Percentiles rank a stretch among this genome's conserved stretches.
phyloP scores from a whole-genome alignment of 2,888 invertebrate species.

The Agriopis aurantiaria region DNA sequence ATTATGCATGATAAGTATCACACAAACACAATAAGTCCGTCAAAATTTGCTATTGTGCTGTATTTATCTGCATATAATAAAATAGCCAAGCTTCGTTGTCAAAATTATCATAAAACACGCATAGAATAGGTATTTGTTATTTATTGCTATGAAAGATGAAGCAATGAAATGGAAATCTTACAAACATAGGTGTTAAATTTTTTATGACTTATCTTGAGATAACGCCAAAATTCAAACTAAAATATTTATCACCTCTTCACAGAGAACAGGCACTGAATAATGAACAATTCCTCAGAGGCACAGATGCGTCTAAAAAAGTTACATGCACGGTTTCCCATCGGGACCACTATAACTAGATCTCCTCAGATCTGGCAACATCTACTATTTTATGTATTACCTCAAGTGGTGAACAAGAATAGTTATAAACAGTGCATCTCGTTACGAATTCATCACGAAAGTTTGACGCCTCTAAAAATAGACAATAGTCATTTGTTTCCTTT shows the following conservation, averaged over 20 bases:
- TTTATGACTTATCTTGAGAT: slow-evolving; percentile 3
- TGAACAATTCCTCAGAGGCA: slow-evolving; percentile 25
- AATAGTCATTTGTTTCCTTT: slow-evolving; percentile 26
- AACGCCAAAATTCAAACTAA: slow-evolving; percentile 20
- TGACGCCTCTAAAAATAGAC: slow-evolving; percentile 28
- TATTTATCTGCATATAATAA: no score
- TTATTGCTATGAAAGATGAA: slow-evolving; percentile 1
- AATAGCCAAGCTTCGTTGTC: no score
- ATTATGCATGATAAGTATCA: no score
- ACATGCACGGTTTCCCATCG: slow-evolving; percentile 15
- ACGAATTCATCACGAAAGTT: slow-evolving; percentile 30
- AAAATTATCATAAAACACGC: no score
- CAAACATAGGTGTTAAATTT: slow-evolving; percentile 6
- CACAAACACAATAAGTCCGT: no score
- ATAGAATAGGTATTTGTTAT: neutral
- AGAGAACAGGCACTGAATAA: slow-evolving; percentile 25
- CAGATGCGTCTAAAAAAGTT: slow-evolving; percentile 32
- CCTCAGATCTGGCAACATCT: slow-evolving; percentile 3
- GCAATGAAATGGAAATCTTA: slow-evolving; percentile 10
- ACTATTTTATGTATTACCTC: slow-evolving; percentile 29
- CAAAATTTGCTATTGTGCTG: no score
- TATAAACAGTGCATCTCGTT: slow-evolving; percentile 17
- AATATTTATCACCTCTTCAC: slow-evolving; percentile 28
- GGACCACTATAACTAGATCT: slow-evolving; percentile 28
- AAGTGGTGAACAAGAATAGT: slow-evolving; percentile 24